Evolutionary conservation across 2,797 vertebrate genomes (phyloP), one percentile per base, ranked within the genome.

Genomic region (Propithecus deckenii): DNA sequence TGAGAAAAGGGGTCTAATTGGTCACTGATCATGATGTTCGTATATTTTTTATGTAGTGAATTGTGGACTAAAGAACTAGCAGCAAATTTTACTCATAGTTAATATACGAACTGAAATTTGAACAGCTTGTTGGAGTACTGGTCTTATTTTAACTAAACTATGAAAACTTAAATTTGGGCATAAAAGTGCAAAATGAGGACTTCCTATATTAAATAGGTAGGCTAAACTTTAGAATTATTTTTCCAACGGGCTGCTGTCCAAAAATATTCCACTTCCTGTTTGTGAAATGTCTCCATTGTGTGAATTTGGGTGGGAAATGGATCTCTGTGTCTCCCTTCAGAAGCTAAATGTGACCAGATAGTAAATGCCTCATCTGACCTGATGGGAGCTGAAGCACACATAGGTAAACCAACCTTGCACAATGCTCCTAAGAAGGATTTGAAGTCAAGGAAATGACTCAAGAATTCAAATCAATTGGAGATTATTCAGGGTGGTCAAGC

Each of bases 221-320:
- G 50, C 30, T 9, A 55, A 38, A 69, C 67, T 85, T 85, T 89
- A 74, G 11, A 86, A 46, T 46, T 38, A 13, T 74, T 67, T 38
- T 35, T 79, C 20, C 2, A n/a, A 13, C 32, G 52, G 4, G 7
- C 25, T 30, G 4, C 2, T 46, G 0, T 50, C 35, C 1, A 55
- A 11, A 75, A 14, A 32, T 32, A 72, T n/a, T 22, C 7, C 57
- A 10, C 7, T 84, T 85, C 4, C 35, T 57, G 4, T 10, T 50
- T 59, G 5, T 50, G 11, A 10, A 17, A 35, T 79, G n/a, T 15
- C 17, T 48, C 2, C 17, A 4, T 41, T 41, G 12, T 25, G 12
- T 59, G n/a, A 61, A 2, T 69, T 85, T 28, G 38, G 1, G 0
- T 63, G 25, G n/a, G 9, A 48, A 89, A n/a, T 18, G 0, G 8